phyloP scores from a whole-genome alignment of 2,888 invertebrate species.

The Aspidiotus rigidus region DNA sequence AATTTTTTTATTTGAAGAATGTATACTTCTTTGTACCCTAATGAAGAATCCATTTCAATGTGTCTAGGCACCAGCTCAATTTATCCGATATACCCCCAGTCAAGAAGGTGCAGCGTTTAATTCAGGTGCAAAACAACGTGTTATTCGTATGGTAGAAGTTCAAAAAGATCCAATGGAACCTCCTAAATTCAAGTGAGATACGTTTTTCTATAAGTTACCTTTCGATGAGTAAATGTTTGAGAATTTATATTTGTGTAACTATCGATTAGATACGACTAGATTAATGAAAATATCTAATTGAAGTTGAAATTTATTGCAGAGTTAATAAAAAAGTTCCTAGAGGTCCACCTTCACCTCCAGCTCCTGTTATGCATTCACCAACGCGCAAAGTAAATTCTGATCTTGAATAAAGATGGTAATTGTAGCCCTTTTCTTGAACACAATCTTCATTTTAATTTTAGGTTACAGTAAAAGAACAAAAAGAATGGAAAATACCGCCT shows the following conservation, averaged over 20 bases:
- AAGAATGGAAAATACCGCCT: constrained; percentile 98
- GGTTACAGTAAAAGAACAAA: constrained; percentile 93
- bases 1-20: constrained; percentile 1
- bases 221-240: background rate
- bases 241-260: background rate
- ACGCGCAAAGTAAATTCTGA: constrained; percentile 63
- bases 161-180: constrained; percentile 98
- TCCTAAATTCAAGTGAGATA: constrained; percentile 68
- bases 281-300: background rate
- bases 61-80: constrained; percentile 76
- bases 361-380: constrained; percentile 96
- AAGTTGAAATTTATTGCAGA: constrained; percentile 45
- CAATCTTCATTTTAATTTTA: constrained; percentile 21
- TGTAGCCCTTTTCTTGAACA: background rate
- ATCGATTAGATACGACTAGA: too few relatives aligned
- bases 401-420: background rate
- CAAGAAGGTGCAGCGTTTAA: constrained; percentile 91
- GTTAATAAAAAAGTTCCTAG: constrained; percentile 98
- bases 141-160: constrained; percentile 89
- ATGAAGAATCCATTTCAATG: constrained; percentile 15
- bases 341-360: constrained; percentile 97
- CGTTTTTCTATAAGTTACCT: constrained; percentile 5
- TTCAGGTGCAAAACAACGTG: constrained; percentile 94
- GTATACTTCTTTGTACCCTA: constrained; percentile 4
- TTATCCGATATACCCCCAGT: constrained; percentile 94